These are phyloP conservation scores for Epinephelus cyanopodus DNA, from an alignment of 2,113 vertebrate species.

Conservation along the genomic window DNA sequence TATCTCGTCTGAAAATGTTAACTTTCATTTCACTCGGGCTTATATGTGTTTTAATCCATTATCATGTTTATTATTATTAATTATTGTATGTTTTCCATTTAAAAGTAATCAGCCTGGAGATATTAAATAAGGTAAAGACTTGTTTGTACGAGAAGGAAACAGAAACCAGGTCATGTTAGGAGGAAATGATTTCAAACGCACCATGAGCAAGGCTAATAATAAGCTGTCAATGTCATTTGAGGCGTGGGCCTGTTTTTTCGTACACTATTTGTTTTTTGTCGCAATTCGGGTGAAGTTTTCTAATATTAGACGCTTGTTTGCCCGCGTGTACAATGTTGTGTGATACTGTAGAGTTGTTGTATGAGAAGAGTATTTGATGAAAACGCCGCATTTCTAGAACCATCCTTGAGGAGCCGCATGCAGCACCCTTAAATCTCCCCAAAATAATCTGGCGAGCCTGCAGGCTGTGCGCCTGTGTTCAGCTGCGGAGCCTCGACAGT, in stretches of 20 bases:
- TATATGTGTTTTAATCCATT: not conserved
- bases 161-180: not conserved
- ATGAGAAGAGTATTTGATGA: not conserved
- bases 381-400: not conserved
- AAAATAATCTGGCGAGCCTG: not conserved
- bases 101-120: not conserved
- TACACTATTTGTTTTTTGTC: not conserved
- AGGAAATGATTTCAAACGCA: constrained; percentile 18
- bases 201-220: not conserved
- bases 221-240: not conserved
- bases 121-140: accelerated
- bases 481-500: accelerated
- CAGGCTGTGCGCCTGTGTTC: not conserved
- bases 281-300: not conserved
- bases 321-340: not conserved
- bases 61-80: not conserved
- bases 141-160: not conserved
- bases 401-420: constrained; percentile 21
- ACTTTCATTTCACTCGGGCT: not conserved
- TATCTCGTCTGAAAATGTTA: no score
- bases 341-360: not conserved
- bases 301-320: not conserved
- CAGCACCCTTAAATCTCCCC: not conserved
- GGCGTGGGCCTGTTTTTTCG: no score
- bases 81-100: no score